These are phyloP conservation scores for Rhipidura dahli DNA, from an alignment of 2,113 vertebrate genomes.

Conservation along the genomic window DNA sequence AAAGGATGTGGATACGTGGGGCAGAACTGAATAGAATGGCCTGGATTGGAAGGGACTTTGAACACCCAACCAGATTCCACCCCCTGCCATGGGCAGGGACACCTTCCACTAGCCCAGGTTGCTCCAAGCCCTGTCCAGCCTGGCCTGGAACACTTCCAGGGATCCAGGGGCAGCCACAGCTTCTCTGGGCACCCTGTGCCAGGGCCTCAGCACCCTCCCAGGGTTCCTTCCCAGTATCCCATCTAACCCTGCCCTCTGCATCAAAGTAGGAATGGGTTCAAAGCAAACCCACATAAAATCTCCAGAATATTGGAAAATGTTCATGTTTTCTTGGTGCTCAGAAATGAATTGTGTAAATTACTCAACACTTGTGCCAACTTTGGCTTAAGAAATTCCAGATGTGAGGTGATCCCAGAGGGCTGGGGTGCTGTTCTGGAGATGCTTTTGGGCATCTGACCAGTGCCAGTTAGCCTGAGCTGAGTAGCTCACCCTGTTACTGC, in stretches of 20 bases:
- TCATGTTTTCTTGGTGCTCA: not conserved
- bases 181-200: not conserved
- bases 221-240: not conserved
- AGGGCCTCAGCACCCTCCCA: rapidly evolving
- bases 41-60: not conserved
- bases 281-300: not conserved
- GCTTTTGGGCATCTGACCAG: not conserved
- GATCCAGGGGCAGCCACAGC: not conserved
- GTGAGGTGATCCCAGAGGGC: not conserved
- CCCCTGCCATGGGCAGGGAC: not conserved
- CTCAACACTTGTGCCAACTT: not conserved
- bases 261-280: not conserved
- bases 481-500: not conserved
- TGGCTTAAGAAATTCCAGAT: not conserved
- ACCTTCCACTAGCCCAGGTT: rapidly evolving
- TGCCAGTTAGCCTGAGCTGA: not conserved
- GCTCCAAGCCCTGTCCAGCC: rapidly evolving
- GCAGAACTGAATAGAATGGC: not conserved
- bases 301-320: not conserved
- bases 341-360: not conserved
- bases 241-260: not conserved
- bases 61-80: not conserved
- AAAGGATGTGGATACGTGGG: not conserved
- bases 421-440: not conserved
- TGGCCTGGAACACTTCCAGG: not conserved